Base-by-base conservation (phyloP, 2,797 vertebrate species). In the Microtus agrestis region DNA sequence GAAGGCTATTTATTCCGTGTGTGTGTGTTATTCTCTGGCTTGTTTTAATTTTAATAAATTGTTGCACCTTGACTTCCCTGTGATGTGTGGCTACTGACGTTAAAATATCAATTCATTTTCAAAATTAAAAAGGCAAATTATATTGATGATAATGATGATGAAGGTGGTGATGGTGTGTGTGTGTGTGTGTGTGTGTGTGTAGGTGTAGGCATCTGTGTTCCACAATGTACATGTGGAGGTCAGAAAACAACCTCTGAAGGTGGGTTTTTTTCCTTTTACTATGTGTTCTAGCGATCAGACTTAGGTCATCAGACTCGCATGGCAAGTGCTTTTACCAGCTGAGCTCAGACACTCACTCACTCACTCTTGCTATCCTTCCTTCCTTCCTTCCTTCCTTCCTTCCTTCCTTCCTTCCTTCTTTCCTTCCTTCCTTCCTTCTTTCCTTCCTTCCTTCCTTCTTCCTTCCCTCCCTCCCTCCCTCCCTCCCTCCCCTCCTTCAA, bases 41-140 rank as follows among this genome's bases (percentile, higher is more conserved):
- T 89, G 15, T 76, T 93, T 79, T 46, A 48, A 43, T 87, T 96
- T 85, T 92, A 86, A 69, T 92, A 86, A 69, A 12, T 37, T 65
- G 1, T 19, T 63, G 89, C 31, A 87, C 27, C 34, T 29, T 91
- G 31, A 89, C 37, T 89, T 93, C 6, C 29, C 29, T 29, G 2
- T n/a, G 43, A 34, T n/a, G 2, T 59, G 63, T 87, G 61, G 56
- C 74, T 89, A 29, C n/a, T 78, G 14, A 73, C 69, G 6, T 87
- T 51, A 89, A 76, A 85, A 67, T 56, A 34, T 78, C 37, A 37
- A 6, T 71, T 90, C 25, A 48, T 27, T 84, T 76, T 67, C 7
- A 27, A 63, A 43, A 71, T 59, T 21, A 29, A 73, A 54, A 40
- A 56, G 71, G 29, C 40, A 56, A 73, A 56, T 56, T 54, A 9